phyloP scores from a whole-genome alignment of 2,113 vertebrate species.

The Falcunculus frontatus region DNA sequence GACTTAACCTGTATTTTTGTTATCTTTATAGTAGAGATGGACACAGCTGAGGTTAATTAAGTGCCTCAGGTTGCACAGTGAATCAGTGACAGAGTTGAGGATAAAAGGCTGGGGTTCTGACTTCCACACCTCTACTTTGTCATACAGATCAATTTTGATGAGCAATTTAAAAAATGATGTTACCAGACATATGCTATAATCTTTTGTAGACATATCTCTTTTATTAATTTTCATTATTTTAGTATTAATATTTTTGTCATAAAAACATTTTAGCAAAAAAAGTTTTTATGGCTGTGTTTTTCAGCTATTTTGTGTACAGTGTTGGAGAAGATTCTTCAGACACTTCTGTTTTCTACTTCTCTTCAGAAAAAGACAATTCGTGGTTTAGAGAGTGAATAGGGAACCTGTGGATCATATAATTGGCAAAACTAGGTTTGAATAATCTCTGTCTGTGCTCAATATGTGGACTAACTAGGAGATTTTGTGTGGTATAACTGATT shows the following conservation, averaged over 20 bases:
- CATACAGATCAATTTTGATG: neutral
- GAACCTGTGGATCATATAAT: neutral
- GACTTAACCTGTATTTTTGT: constrained; percentile 23
- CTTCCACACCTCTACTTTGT: neutral
- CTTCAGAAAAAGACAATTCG: neutral
- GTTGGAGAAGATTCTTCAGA: neutral
- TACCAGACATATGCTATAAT: neutral
- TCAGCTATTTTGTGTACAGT: neutral
- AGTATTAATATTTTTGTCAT: neutral
- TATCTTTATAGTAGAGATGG: constrained; percentile 39
- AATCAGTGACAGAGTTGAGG: neutral
- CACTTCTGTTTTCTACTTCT: neutral
- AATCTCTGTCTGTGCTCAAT: neutral
- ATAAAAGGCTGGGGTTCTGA: neutral
- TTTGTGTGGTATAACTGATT: neutral
- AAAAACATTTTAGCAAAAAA: neutral
- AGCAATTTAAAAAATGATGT: neutral
- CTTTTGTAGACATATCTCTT: neutral
- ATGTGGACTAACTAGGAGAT: neutral
- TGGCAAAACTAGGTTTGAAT: neutral
- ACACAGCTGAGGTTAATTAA: constrained; percentile 19
- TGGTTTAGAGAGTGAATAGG: neutral
- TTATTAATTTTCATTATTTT: neutral
- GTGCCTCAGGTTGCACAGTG: neutral
- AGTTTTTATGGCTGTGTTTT: neutral